Base-by-base conservation (phyloP, 1,140 invertebrate genomes). In the Rhopalosiphum padi region DNA sequence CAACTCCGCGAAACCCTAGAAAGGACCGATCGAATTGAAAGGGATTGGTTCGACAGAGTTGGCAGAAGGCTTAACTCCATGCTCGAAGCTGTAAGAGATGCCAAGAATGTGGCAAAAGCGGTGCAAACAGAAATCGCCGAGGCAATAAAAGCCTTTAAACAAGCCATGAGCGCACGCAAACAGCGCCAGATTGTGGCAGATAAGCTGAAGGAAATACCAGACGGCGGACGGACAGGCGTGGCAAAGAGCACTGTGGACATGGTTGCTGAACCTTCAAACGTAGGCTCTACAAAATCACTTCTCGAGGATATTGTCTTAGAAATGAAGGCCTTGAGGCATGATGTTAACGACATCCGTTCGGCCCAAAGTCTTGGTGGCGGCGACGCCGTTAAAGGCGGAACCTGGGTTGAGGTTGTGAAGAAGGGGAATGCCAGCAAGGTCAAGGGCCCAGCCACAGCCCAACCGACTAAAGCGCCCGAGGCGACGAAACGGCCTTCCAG, bases 21-120 rank as follows among this genome's bases (percentile, higher is more conserved):
- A 0, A 0, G 2, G 23, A 0, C 23, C 3, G 60, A 68, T 1
- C 30, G 0, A 1, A 30, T 8, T 1, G 60, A 68, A 8, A 68
- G 11, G 25, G 60, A 68, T 0, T 30, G 8, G 1, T 8, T 68
- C 4, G 60, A 68, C 2, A 68, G 60, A 30, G 8, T 68, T 30
- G 60, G 60, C 25, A 68, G 60, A 30, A 68, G 30, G 30, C 2
- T 68, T 8, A 30, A 30, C 30, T 2, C 60, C 8, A 8, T 8
- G 7, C 25, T 68, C 1, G 60, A 68, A 0, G 60, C 60, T 0
- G 9, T 30, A 1, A 68, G 60, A 7, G 25, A 68, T 0, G 60
- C 8, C 0, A 68, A 68, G 25, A 68, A 68, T 11, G 60, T 68
- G 23, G 60, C 60, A 5, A 68, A 30, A 68, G 25, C 25, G 0